Evolutionary conservation across 2,888 invertebrate species (phyloP).

Genomic region (Apotomis turbidana): DNA sequence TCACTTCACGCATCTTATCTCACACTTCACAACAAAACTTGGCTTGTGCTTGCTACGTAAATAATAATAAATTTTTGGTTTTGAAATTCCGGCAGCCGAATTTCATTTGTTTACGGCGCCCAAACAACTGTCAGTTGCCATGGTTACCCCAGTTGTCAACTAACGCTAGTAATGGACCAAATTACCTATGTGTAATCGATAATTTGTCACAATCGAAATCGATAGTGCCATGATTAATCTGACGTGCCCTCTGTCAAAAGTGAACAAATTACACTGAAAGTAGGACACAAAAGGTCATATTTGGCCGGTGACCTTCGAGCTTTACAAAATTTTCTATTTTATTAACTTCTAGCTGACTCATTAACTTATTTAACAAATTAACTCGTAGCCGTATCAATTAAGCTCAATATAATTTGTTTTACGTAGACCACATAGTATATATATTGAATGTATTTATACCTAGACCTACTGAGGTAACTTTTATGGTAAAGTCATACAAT

Average conservation of each 20-base stretch:
- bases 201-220: conserved; percentile 43
- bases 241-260: conserved; percentile 18
- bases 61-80: conserved; percentile 58
- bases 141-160: conserved; percentile 69
- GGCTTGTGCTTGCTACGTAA: conserved; percentile 50
- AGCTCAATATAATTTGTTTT: too few relatives aligned
- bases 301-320: conserved; percentile 4
- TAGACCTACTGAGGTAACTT: too few relatives aligned
- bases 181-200: conserved; percentile 68
- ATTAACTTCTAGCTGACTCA: neutral
- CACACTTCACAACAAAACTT: conserved; percentile 47
- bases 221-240: conserved; percentile 35
- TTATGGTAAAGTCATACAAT: too few relatives aligned
- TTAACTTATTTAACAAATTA: neutral
- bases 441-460: too few relatives aligned
- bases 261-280: conserved; percentile 13
- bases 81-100: conserved; percentile 61
- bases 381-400: neutral
- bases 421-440: too few relatives aligned
- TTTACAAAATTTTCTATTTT: conserved; percentile 1
- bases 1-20: conserved; percentile 60
- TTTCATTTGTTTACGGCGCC: conserved; percentile 79
- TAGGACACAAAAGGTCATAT: conserved; percentile 35
- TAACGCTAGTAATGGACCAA: conserved; percentile 62
- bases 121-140: conserved; percentile 71